Evolutionary conservation across 2,888 invertebrate genomes (phyloP), one percentile per base, ranked within the genome.

Genomic region (Abrostola tripartita): DNA sequence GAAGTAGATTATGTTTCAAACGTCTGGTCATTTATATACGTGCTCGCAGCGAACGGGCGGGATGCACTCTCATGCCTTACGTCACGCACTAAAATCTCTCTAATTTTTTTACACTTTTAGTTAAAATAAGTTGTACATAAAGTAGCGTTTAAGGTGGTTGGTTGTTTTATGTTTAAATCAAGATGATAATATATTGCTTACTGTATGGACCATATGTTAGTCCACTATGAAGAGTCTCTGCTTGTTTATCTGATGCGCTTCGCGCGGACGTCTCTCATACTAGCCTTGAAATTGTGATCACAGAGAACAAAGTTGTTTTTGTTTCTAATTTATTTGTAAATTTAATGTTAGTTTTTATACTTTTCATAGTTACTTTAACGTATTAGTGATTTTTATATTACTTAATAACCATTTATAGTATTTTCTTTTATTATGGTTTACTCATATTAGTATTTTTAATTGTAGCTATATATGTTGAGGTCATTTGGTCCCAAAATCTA

Each of bases 311-410:
- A 91, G 88, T 92, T 93, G 93, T 94, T 94, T 93, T 93, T 92
- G 93, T 93, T 94, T 94, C 92, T 94, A 91, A 94, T 93, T 94
- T 93, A 93, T 93, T 94, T 93, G 92, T 94, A 92, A 87, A 87
- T 82, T 92, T 24, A 91, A 87, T 90, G 89, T 92, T 93, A 92
- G 87, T 87, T 88, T 91, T 88, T 87, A 85, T 80, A 86, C 71
- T 78, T 83, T 84, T 85, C 80, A 78, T 87, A 76, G 78, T 82
- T 75, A 78, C 73, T 81, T 78, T 82, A 78, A 74, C 61, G 78
- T 78, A 78, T 75, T 70, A 76, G 81, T 84, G 79, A 79, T 81
- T 85, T 81, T 84, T 83, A 70, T 83, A 81, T 81, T 81, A 75
- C 76, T 85, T 82, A 81, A 84, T 78, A 76, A 71, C 79, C 80